These are phyloP conservation scores for Hylomyscus alleni DNA, from an alignment of 2,797 vertebrate species.

Conservation along the genomic window DNA sequence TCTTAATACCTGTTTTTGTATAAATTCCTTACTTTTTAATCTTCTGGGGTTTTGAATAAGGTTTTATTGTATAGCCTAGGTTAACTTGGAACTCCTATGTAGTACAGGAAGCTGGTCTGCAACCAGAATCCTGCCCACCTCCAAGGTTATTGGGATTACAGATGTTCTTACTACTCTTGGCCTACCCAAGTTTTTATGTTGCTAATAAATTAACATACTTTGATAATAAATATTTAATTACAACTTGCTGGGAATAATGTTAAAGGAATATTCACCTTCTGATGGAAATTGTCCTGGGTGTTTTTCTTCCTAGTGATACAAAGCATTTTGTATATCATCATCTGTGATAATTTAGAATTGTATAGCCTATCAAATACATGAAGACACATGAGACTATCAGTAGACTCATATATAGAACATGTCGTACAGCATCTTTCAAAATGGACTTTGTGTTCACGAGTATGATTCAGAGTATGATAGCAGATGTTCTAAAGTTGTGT, in stretches of 20 bases:
- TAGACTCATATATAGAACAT: neutral
- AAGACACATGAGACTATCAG: neutral
- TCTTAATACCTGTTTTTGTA: slow-evolving; percentile 18
- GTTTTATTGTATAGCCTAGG: neutral
- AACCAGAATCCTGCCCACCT: neutral
- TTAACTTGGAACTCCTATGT: neutral
- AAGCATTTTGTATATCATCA: slow-evolving; percentile 29
- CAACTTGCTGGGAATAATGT: slow-evolving; percentile 1
- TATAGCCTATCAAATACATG: neutral
- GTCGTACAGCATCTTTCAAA: neutral
- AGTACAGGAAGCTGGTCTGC: neutral
- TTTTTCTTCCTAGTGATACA: slow-evolving; percentile 42
- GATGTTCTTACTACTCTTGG: neutral
- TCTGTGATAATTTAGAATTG: slow-evolving; percentile 34
- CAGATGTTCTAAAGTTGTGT: neutral
- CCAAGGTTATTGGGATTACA: neutral
- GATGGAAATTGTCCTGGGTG: slow-evolving; percentile 33
- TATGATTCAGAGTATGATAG: neutral
- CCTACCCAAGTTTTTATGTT: slow-evolving; percentile 21
- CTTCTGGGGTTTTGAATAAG: neutral
- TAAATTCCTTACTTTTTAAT: neutral
- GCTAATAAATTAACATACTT: slow-evolving; percentile 55
- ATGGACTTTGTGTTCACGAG: slow-evolving; percentile 25
- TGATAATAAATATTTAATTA: slow-evolving; percentile 41
- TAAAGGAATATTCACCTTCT: slow-evolving; percentile 42